Base-by-base conservation (phyloP, 30 jellyfish, hydroid and myxozoan species). In the Hydractinia symbiolongicarpus region DNA sequence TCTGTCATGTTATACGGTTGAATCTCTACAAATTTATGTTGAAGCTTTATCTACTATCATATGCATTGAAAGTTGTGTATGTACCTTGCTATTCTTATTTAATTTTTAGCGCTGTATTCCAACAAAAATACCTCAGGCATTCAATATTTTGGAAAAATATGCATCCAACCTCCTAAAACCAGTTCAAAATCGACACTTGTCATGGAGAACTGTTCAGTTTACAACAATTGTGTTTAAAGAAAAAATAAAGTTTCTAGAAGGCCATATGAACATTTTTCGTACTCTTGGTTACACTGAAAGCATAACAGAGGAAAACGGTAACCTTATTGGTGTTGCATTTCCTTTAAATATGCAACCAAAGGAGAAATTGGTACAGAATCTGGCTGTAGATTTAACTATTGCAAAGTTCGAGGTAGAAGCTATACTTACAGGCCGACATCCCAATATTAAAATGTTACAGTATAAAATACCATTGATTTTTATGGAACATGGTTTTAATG, bases 321-420 rank as follows among this genome's bases (percentile, higher is more conserved):
- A 53, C 54, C 9, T 74, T 30, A 40, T 58, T 8, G 60, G n/a
- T 72, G 51, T 74, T 30, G 67, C 20, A 2, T 30, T 74, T 74
- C 83, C 83, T 4, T 55, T 16, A 55, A 44, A 21, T 30, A 53
- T 9, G 61, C 51, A 74, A 5, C 83, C 83, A 16, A 74, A 74
- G 5, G 9, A 30, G 0, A 55, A 17, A 4, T 44, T 8, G 20
- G 67, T 74, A 50, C 51, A 49, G 83, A 67, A 74, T 50, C 7
- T 74, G 68, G 21, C 66, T n/a, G 20, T 74, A 5, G 83, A 74
- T 50, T 50, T 74, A 44, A 44, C 66, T 15, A 30, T 74, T 53
- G 83, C 83, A 5, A 74, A 74, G 54, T 74, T 50, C 54, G 83
- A 74, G 54, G 68, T 74, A 21, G 83, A 74, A 11, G 61, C 49